phyloP scores from a whole-genome alignment of 2,888 invertebrate genomes.

The Drosophila diplacantha region DNA sequence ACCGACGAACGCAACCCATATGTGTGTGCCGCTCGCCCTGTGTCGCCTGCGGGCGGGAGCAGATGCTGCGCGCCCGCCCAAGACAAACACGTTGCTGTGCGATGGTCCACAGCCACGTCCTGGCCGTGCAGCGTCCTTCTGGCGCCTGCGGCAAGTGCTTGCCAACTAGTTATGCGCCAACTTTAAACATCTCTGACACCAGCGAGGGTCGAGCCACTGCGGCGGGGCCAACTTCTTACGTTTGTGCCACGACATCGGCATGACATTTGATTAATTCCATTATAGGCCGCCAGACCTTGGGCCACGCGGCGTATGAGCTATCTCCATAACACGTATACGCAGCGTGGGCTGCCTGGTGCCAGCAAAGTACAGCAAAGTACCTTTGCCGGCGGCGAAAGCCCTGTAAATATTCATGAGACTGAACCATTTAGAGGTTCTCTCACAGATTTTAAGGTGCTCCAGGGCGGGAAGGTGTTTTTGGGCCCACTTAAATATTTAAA shows the following conservation, averaged over 20 bases:
- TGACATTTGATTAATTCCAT: conserved; percentile 62
- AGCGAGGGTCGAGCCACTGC: conserved; percentile 20
- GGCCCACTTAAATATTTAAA: background rate
- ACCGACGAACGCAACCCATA: conserved; percentile 25
- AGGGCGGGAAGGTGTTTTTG: background rate
- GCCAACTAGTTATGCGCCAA: conserved; percentile 51
- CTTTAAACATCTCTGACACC: conserved; percentile 44
- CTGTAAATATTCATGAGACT: conserved; percentile 2
- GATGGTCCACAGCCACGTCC: background rate
- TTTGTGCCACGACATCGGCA: conserved; percentile 57
- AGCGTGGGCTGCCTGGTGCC: background rate
- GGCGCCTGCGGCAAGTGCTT: conserved; percentile 35
- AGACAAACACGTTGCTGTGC: conserved; percentile 38
- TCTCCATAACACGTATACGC: conserved; percentile 24
- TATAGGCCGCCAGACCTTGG: conserved; percentile 38
- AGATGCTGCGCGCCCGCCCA: conserved; percentile 37
- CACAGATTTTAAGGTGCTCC: background rate
- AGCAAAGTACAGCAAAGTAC: too few species aligned
- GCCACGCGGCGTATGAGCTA: conserved; percentile 21
- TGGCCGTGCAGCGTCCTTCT: background rate
- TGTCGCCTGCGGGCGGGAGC: conserved; percentile 32
- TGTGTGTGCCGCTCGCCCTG: background rate
- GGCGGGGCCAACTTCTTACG: conserved; percentile 15
- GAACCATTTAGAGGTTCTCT: background rate
- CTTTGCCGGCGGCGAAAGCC: background rate